Evolutionary conservation across 30 jellyfish, hydroid and myxozoan species (phyloP), one percentile per base, ranked within the genome.

Genomic region (Aurelia sp.): DNA sequence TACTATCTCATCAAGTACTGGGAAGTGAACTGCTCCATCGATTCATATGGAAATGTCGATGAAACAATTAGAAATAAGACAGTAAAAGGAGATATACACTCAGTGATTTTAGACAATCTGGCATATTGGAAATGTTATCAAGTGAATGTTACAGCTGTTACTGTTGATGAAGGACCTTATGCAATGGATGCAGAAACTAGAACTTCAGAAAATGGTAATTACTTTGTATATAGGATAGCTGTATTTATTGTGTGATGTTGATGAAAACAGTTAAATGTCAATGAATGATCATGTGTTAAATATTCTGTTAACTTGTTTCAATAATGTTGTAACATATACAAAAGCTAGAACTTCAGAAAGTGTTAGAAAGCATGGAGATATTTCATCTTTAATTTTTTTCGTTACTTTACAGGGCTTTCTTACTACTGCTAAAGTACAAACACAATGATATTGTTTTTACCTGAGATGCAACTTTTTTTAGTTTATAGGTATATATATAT

Each of bases 91-190:
- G 13, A 12, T 16, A 1, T 13, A 5, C 0, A 24, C 13, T 16
- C 33, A 52, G 17, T 15, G 13, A 65, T 79, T 44, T 38, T 30
- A 30, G 38, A 18, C 2, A 12, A 15, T 1, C 48, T 63, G 38
- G 10, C 8, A 5, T 79, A 27, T 52, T 79, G 90, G 90, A 47
- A 79, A 8, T 79, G 90, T 80, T 79, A 79, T 66, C 81, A 79
- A 10, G 53, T 79, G 81, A 41, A 51, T 10, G 63, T 64, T 19
- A 57, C 72, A 15, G 90, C 90, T 62, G 80, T 63, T 6, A 79
- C 80, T 1, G 60, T 76, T 40, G 69, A 55, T 5, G 84, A 17
- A 18, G 72, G 59, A 18, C n/a, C 27, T 0, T 72, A 17, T 44
- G 22, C 68, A 13, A 35, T 2, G 3, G 19, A 19, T 3, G 44